These are phyloP conservation scores for Iguana delicatissima DNA, from an alignment of 2,797 vertebrate genomes.

Conservation along the genomic window DNA sequence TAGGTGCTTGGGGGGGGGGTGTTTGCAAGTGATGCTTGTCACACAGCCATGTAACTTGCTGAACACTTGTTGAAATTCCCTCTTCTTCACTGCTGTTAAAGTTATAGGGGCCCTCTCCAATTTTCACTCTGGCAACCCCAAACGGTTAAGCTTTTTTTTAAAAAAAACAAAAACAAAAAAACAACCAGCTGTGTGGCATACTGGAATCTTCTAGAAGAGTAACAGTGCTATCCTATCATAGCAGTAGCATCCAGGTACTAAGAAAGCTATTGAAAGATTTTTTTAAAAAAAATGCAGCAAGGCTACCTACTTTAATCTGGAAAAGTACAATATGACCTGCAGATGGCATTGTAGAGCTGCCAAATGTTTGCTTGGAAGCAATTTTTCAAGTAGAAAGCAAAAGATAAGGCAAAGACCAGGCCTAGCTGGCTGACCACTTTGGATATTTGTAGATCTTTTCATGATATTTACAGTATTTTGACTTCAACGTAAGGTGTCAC, in stretches of 20 bases:
- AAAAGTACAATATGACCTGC: constrained; percentile 3
- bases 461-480: fast-evolving
- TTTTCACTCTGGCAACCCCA: too few species aligned
- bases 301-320: fast-evolving
- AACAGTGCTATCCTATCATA: background rate
- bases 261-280: background rate
- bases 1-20: too few species aligned
- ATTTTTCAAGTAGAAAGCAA: fast-evolving
- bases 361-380: background rate
- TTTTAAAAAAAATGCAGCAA: background rate
- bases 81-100: too few species aligned
- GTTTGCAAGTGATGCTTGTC: too few species aligned
- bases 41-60: too few species aligned
- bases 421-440: background rate
- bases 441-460: background rate
- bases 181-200: fast-evolving
- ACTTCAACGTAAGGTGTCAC: fast-evolving
- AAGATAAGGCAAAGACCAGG: fast-evolving
- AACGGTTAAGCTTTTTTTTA: fast-evolving
- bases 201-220: background rate
- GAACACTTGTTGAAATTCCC: too few species aligned
- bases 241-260: background rate
- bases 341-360: constrained; percentile 67
- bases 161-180: too few species aligned
- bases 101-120: too few species aligned